Base-by-base conservation (phyloP, 2,888 invertebrate species). In the Hemicrepidius hirtus region DNA sequence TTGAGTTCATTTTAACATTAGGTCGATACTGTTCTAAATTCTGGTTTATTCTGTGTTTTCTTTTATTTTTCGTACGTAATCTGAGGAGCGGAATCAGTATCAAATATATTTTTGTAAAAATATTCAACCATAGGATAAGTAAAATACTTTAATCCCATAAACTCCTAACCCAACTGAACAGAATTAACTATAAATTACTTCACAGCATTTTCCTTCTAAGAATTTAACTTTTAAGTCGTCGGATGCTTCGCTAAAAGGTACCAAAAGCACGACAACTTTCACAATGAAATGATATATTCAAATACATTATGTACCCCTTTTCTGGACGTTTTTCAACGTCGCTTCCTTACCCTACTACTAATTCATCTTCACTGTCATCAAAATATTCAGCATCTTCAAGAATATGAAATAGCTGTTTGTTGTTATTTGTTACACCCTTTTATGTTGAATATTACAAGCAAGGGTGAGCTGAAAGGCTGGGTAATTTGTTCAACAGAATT, bases 301-400 rank as follows among this genome's bases (percentile, higher is more conserved):
- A 16, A 9, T 13, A 40, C 57, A 32, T 57, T 37, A 37, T 57
- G 6, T 12, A 37, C 10, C 21, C 57, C 57, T 35, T 57, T 37
- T 12, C 18, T 20, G 5, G 57, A 40, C 37, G 13, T 57, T 62
- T 44, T 62, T 63, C 24, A 63, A 44, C 62, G 41, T 63, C 46
- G 18, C 46, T 32, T 63, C n/a, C 32, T 44, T 63, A 46, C 24
- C 13, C 46, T 44, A 12, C 10, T 24, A 63, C 44, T 24, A 16
- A 63, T 63, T 46, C 44, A 63, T 63, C 62, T 63, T 63, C 44
- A 44, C 32, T 46, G 62, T 46, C 62, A 63, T 63, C 62, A 28
- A 63, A 63, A 46, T 63, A 63, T 63, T 63, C 46, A 63, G 46
- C 13, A 46, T 46, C 24, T 46, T 20, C 12, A 18, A 20, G 37